Evolutionary conservation across 2,888 invertebrate species (phyloP), one percentile per base, ranked within the genome.

Genomic region (Ormyrus nitidulus): DNA sequence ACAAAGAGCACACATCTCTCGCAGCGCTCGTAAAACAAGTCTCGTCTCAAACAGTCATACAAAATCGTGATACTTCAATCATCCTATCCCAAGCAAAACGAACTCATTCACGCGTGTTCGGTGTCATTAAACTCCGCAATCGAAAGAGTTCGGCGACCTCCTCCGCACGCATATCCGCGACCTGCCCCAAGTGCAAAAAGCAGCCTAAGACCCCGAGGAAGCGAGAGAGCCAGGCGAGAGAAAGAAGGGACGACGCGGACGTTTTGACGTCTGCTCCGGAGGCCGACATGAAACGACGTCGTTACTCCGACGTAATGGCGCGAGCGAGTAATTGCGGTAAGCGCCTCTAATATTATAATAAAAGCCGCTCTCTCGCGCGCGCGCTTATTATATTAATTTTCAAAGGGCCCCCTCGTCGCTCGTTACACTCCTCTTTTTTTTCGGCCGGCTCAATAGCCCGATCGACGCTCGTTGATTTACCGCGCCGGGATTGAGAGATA

Each of bases 251-350:
- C 54, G 48, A 51, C 13, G 13, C 1, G 66, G 66, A 71, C 49
- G 70, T 65, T 77, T 70, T 54, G 65, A 65, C 65, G 70, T 65
- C 56, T 77, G 34, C 44, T 49, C 34, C 46, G 48, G 53, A 5
- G n/a, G 44, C 34, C 51, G 61, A 34, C 53, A 58, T 46, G 48
- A 70, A 65, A 74, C 34, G 79, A 74, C 79, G 74, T 79, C 65
- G 64, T 79, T 73, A 79, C 49, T 34, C 34, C 34, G n/a, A 11
- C 34, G 13, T 61, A 69, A 71, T 72, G 62, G 11, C 61, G 51
- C 34, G 53, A 61, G 64, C 34, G 46, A 62, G 64, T 69, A 74
- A 69, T 73, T 58, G 69, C 46, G 59, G 49, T 49, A 53, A 68
- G 53, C 72, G 49, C 53, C 51, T 58, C 11, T 51, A 49, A 56